Evolutionary conservation across 2,888 invertebrate species (phyloP), one percentile per base, ranked within the genome.

Genomic region (Lymantria dispar): DNA sequence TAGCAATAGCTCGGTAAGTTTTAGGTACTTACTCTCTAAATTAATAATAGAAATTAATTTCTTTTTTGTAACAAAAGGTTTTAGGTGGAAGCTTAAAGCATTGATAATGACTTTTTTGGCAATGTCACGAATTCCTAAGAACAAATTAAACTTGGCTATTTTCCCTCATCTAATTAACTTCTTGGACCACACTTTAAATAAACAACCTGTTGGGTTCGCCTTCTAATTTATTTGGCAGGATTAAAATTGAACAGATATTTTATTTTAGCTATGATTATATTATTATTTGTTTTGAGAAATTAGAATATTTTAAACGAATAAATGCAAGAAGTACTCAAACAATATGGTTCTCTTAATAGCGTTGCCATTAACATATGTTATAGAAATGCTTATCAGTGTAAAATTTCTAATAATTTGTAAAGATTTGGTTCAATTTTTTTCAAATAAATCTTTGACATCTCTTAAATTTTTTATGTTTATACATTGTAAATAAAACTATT

Each of bases 111-210:
- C 67, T 64, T 70, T 72, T 72, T 70, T 60, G 63, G 67, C 59
- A 56, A 61, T 62, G 68, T 64, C 67, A 67, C 64, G 58, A 70
- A 64, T 63, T 64, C 60, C 64, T 60, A 54, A 59, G 52, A 70
- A 61, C 71, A 70, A 72, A 71, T 72, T 71, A 69, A 74, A 74
- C 70, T 74, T 74, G 61, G 58, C 52, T 58, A 62, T 62, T 60
- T 56, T 12, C 68, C 64, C 70, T 68, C 51, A 60, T 60, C 70
- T 71, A 74, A 74, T 74, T 74, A 72, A 70, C 70, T 72, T 70
- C 64, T 67, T 64, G 56, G 62, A 64, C 60, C 57, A 52, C 62
- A 64, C 51, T 69, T 67, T 66, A 64, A 67, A 69, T 63, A 69
- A 63, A 62, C 68, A 67, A 68, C 67, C 68, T 68, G 67, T 67